Conservation (phyloP, 2,797 vertebrate genomes). For the Nyctibius grandis region DNA sequence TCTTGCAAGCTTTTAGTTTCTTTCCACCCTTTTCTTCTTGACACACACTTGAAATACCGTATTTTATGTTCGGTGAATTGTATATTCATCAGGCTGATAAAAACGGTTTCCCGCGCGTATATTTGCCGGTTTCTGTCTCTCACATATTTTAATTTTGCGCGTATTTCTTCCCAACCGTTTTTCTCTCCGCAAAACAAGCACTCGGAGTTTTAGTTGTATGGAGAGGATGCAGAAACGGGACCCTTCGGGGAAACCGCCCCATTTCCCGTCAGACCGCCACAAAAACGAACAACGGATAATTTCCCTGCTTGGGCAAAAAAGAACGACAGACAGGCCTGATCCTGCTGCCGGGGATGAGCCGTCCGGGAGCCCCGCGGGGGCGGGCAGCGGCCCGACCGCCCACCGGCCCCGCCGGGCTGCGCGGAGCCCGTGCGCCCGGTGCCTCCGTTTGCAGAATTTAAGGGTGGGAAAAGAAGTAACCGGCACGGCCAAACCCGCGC, state of each 20-base stretch:
- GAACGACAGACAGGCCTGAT: accelerated
- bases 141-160: not conserved
- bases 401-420: not conserved
- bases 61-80: not conserved
- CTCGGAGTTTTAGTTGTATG: not conserved
- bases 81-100: not conserved
- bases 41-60: not conserved
- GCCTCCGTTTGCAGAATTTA: not conserved
- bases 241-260: not conserved
- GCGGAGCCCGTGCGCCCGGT: not conserved
- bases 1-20: not conserved
- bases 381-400: not conserved
- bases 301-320: accelerated
- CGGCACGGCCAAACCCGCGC: not conserved
- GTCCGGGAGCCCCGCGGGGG: not conserved
- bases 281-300: not conserved
- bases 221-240: not conserved
- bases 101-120: accelerated
- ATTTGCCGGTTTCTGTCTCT: not conserved
- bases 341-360: not conserved
- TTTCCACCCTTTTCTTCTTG: not conserved
- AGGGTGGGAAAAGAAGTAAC: not conserved
- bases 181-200: not conserved
- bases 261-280: not conserved
- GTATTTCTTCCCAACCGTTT: not conserved